phyloP scores from a whole-genome alignment of 53 echinoderm and acorn worm genomes.

The Holothuria scabra region DNA sequence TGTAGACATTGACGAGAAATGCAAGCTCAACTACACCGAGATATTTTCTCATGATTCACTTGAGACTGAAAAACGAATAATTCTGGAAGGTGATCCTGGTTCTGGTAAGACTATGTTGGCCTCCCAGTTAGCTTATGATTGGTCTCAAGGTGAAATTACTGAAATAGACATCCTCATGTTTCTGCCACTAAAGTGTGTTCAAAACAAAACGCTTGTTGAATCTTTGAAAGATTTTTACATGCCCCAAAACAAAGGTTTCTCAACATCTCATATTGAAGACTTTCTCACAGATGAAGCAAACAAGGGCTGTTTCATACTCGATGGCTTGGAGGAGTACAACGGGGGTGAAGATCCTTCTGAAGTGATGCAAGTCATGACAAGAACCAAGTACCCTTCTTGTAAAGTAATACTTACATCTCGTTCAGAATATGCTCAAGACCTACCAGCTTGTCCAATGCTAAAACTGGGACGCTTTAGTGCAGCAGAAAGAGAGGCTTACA shows the following conservation, averaged over 20 bases:
- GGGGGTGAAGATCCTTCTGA: background rate
- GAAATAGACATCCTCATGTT: background rate
- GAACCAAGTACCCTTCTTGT: background rate
- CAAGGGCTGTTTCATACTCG: background rate
- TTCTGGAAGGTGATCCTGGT: constrained; percentile 11
- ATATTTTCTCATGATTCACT: constrained; percentile 1
- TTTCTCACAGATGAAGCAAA: background rate
- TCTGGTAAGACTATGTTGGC: background rate
- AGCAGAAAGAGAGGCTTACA: constrained; percentile 3
- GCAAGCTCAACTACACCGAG: background rate
- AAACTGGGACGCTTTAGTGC: constrained; percentile 11
- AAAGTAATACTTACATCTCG: constrained; percentile 4
- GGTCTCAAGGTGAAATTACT: background rate
- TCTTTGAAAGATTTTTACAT: background rate
- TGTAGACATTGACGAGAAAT: background rate
- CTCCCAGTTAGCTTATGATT: background rate
- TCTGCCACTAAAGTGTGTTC: constrained; percentile 4
- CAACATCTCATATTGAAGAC: background rate
- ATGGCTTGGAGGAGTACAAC: constrained; percentile 20
- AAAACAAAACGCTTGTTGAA: background rate
- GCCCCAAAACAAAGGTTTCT: background rate
- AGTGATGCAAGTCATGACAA: constrained; percentile 8
- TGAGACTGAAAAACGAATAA: background rate
- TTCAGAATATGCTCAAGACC: background rate
- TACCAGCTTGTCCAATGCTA: constrained; percentile 7